phyloP scores from a whole-genome alignment of 92 coral and sea anemone species.

The Porites rus region DNA sequence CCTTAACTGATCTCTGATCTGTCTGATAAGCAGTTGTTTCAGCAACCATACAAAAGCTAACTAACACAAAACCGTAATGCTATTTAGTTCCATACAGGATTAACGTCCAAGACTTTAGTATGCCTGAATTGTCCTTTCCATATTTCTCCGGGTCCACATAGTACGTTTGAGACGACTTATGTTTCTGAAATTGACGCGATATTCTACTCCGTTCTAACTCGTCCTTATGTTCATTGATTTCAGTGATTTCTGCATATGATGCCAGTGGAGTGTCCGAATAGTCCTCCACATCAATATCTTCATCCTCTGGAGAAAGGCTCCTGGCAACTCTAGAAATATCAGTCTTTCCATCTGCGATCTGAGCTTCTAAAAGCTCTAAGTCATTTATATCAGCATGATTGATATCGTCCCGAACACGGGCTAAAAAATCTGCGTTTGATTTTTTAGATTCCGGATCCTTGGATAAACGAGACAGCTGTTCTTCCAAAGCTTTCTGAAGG shows the following conservation, averaged over 20 bases:
- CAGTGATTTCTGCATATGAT: slow-evolving; percentile 1
- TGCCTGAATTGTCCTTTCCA: slow-evolving; percentile 82
- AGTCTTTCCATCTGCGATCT: slow-evolving; percentile 47
- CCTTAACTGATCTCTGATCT: no score
- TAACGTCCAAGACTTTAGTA: slow-evolving; percentile 87
- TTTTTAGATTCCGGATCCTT: slow-evolving; percentile 27
- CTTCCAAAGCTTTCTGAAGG: slow-evolving; percentile 52
- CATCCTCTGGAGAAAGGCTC: slow-evolving; percentile 16
- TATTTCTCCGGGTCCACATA: slow-evolving; percentile 47
- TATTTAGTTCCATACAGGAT: slow-evolving; percentile 83
- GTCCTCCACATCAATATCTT: slow-evolving; percentile 13
- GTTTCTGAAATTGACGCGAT: background rate
- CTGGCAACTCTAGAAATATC: slow-evolving; percentile 27
- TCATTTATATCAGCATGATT: slow-evolving; percentile 69
- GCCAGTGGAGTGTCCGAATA: background rate
- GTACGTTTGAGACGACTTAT: background rate
- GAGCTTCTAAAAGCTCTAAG: slow-evolving; percentile 64
- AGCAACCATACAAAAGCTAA: slow-evolving; percentile 6
- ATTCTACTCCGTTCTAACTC: slow-evolving; percentile 42
- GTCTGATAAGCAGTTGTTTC: no score
- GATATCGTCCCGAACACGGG: slow-evolving; percentile 78
- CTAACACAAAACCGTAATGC: background rate
- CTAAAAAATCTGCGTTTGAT: slow-evolving; percentile 46
- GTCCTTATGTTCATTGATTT: background rate
- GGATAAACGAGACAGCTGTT: slow-evolving; percentile 48